Evolutionary conservation across 2,888 invertebrate genomes (phyloP).

Genomic region (Catocala nupta): DNA sequence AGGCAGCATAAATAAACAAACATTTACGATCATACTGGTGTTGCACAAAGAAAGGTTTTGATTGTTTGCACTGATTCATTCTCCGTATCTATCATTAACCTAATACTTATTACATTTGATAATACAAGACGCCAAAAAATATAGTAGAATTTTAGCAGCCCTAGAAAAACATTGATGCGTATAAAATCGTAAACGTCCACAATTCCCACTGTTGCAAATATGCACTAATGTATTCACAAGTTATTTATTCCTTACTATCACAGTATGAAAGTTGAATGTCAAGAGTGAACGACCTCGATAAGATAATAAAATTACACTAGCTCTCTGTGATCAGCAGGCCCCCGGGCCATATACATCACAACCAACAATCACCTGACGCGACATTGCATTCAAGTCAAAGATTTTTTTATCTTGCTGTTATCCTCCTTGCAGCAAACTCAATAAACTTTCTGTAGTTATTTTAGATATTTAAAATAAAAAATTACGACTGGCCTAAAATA

Average conservation of each 20-base stretch:
- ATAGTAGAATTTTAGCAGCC: no score
- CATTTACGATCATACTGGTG: no score
- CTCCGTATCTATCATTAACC: no score
- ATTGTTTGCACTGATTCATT: no score
- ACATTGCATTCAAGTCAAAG: background rate
- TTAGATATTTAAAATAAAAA: no score
- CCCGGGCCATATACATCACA: slow-evolving; percentile 41
- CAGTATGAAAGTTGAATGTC: slow-evolving; percentile 77
- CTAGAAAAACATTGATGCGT: no score
- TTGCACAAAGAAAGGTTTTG: background rate
- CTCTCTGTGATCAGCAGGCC: slow-evolving; percentile 62
- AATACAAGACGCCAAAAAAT: no score
- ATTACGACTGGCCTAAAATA: no score
- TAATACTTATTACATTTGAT: no score
- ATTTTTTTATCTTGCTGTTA: no score
- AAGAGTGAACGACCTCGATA: slow-evolving; percentile 81
- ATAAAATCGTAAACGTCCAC: background rate
- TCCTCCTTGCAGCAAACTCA: no score
- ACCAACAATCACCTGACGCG: slow-evolving; percentile 2
- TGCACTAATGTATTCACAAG: slow-evolving; percentile 15
- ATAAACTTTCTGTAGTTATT: no score
- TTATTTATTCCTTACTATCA: slow-evolving; percentile 53
- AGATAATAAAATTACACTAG: slow-evolving; percentile 70
- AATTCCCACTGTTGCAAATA: slow-evolving; percentile 21
- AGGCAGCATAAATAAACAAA: background rate